Conservation (phyloP, 1,140 invertebrate species). For the Drosophila miranda region DNA sequence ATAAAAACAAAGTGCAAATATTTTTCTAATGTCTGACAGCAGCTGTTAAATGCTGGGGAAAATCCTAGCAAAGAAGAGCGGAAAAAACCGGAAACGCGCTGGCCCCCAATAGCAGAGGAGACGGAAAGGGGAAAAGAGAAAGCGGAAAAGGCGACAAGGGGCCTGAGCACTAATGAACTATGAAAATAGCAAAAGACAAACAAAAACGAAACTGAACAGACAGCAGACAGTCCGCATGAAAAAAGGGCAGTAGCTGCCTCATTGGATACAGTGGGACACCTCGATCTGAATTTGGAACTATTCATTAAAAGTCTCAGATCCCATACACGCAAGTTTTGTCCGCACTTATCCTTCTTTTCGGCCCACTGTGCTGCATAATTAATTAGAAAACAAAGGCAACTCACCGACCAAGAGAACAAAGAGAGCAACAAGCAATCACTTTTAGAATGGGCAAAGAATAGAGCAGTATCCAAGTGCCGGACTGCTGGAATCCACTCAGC, state of each 20-base stretch:
- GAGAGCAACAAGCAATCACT: slow-evolving; percentile 50
- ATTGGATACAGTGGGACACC: slow-evolving; percentile 19
- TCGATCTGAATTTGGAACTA: neutral
- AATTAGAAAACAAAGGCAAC: slow-evolving; percentile 61
- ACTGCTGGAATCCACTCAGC: slow-evolving; percentile 45
- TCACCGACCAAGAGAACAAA: slow-evolving; percentile 18
- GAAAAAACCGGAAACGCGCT: slow-evolving; percentile 8
- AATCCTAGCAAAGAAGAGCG: slow-evolving; percentile 20
- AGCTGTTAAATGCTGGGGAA: slow-evolving; percentile 53
- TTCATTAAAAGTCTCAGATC: too few species aligned
- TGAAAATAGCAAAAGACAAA: slow-evolving; percentile 59
- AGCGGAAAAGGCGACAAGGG: neutral
- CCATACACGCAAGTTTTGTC: too few species aligned
- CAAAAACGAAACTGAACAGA: slow-evolving; percentile 37
- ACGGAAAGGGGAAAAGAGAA: neutral
- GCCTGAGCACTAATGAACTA: slow-evolving; percentile 63
- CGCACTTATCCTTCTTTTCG: neutral
- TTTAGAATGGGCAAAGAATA: slow-evolving; percentile 35
- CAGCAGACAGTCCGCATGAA: neutral
- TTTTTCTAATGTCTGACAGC: slow-evolving; percentile 71
- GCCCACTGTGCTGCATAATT: slow-evolving; percentile 51
- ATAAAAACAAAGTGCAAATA: slow-evolving; percentile 67
- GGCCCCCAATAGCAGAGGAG: slow-evolving; percentile 9
- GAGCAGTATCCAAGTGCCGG: slow-evolving; percentile 51
- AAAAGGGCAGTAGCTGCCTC: slow-evolving; percentile 18